Base-by-base conservation (phyloP, 2,797 vertebrate genomes). In the Acanthurus tractus region DNA sequence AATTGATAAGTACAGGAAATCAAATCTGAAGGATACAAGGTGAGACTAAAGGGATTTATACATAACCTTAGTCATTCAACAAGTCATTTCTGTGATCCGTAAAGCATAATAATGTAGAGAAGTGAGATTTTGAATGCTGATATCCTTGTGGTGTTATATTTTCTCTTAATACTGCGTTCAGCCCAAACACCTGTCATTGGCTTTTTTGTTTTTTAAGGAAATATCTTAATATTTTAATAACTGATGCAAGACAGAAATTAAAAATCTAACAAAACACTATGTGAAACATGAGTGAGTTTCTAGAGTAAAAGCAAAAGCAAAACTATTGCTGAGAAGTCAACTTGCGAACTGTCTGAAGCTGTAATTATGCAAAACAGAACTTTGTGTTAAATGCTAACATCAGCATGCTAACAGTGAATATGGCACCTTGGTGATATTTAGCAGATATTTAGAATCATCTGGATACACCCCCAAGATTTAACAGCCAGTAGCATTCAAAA, bases 1-100 rank as follows among this genome's bases (percentile, higher is more conserved):
- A 84, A 85, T 87, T 63, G 88, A 83, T 48, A 66, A 56, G 71
- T 23, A 34, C 42, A 48, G 52, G 42, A 54, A 76, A 68, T 86
- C 29, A 22, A 44, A 89, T 74, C 53, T 40, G 44, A 69, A 17
- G 38, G 55, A 79, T 40, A 57, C 63, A 74, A 81, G 78, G 59
- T 82, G 72, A 86, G 22, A 29, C 34, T 14, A 69, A 55, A 75
- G 65, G 70, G 36, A 82, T 66, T 42, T 46, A 78, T 38, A n/a
- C 10, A 34, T 61, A 58, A 46, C 38, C 29, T 49, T 38, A 57
- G 52, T 69, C 65, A 72, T 69, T 80, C 44, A 62, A 20, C 48
- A 6, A 22, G 42, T 62, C 8, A n/a, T 67, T 57, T 52, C 49
- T 72, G 44, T 76, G 50, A 69, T 70, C 22, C 62, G 54, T 45